phyloP scores from a whole-genome alignment of 2,113 vertebrate species.

The Physeter macrocephalus region DNA sequence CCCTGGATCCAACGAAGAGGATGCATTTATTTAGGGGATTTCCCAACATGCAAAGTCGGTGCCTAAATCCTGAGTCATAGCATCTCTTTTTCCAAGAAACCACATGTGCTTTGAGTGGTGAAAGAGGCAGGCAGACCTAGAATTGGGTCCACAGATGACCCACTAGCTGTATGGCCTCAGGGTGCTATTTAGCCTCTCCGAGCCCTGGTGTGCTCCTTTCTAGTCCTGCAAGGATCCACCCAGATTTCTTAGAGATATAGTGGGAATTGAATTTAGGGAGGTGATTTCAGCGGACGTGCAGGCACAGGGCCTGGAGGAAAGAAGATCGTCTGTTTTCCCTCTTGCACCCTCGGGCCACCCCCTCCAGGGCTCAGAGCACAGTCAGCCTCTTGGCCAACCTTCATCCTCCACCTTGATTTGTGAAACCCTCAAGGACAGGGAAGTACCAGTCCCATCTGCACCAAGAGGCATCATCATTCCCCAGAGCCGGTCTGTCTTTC shows the following conservation, averaged over 20 bases:
- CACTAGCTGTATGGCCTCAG: background rate
- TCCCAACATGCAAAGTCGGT: background rate
- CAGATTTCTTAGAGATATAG: background rate
- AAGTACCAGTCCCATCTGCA: background rate
- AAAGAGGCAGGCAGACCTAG: background rate
- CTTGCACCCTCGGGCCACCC: background rate
- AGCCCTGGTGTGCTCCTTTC: background rate
- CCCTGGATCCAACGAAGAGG: background rate
- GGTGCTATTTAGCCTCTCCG: background rate
- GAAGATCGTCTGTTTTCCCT: background rate
- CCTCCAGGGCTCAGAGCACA: background rate
- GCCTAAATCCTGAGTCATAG: background rate
- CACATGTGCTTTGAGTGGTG: background rate
- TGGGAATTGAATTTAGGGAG: background rate
- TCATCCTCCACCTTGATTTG: background rate
- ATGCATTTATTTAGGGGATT: background rate
- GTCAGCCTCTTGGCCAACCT: background rate
- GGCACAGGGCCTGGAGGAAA: background rate
- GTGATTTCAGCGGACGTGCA: background rate
- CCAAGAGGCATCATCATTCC: background rate
- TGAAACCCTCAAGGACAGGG: background rate
- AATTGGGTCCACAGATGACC: background rate
- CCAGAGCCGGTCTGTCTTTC: background rate
- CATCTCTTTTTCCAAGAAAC: background rate
- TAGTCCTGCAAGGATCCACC: background rate